Evolutionary conservation across 2,113 vertebrate species (phyloP).

Genomic region (Saguinus imperator): DNA sequence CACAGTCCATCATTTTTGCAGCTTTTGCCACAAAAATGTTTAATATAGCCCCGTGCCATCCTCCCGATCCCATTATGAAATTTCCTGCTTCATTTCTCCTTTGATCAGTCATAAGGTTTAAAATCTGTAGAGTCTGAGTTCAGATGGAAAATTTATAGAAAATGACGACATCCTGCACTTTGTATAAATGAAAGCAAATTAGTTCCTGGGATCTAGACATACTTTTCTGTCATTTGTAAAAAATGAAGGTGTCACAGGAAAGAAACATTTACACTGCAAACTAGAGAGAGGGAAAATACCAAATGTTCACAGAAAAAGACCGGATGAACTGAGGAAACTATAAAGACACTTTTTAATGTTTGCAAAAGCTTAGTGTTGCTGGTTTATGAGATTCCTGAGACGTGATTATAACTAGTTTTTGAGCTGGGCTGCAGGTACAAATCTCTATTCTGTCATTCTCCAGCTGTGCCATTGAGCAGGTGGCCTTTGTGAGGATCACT

Average conservation of each 20-base stretch:
- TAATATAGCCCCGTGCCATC: background rate
- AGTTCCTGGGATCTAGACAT: background rate
- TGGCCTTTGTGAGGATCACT: background rate
- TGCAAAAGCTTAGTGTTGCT: background rate
- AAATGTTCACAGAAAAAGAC: background rate
- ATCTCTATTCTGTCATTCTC: background rate
- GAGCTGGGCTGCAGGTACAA: background rate
- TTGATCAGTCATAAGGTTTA: background rate
- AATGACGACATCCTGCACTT: background rate
- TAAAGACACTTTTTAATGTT: background rate
- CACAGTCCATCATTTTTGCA: background rate
- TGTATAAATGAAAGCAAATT: background rate
- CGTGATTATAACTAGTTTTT: background rate
- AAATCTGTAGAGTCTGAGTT: background rate
- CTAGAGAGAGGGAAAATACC: background rate
- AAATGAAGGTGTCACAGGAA: background rate
- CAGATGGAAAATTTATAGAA: background rate
- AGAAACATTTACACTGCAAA: background rate
- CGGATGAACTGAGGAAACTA: background rate
- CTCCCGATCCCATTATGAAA: background rate
- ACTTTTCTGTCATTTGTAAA: background rate
- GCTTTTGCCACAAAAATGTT: constrained; percentile 18
- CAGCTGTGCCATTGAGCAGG: background rate
- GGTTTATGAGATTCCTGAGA: background rate
- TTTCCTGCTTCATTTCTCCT: background rate